Evolutionary conservation across 2,797 vertebrate genomes (phyloP), one percentile per base, ranked within the genome.

Genomic region (Falco berigora): DNA sequence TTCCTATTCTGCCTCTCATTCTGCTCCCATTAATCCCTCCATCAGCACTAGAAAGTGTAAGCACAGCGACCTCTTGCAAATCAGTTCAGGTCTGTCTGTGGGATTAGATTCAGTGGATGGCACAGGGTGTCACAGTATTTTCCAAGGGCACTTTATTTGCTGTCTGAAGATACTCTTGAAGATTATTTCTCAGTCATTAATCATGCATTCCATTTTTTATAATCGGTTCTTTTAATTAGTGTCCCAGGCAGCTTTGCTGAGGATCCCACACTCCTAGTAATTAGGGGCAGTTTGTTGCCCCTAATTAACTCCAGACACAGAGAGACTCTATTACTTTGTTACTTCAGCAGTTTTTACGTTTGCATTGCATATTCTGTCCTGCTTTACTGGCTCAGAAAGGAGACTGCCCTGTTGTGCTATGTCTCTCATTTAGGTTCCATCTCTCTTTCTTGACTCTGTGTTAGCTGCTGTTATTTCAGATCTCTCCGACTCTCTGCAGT

Each of bases 151-250:
- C 49, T 76, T 89, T 90, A 89, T 80, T 89, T 95, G 61, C 88
- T 92, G 84, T 94, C 84, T 74, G 84, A 91, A 96, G 92, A 91
- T 80, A 85, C 46, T 82, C 59, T 87, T 61, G 47, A 93, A 96
- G 95, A 93, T 59, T 3, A 87, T 77, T 91, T 91, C 81, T 93
- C 67, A 71, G 81, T 80, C 87, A 96, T 96, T 96, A 96, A 93
- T 95, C 95, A 96, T 96, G 79, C 89, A 94, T 95, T 91, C 75
- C 66, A 91, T 96, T 96, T 94, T 85, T 91, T 92, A 91, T 86
- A 94, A 95, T 88, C 79, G 88, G 46, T 86, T 91, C 85, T 92
- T 94, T 94, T 94, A 96, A 96, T 96, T 96, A 97, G 87, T 52
- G 91, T 90, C 66, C 34, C 55, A 95, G 62, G 62, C 87, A 94